Evolutionary conservation across 2,888 invertebrate genomes (phyloP).

Genomic region (Steinernema hermaphroditum): DNA sequence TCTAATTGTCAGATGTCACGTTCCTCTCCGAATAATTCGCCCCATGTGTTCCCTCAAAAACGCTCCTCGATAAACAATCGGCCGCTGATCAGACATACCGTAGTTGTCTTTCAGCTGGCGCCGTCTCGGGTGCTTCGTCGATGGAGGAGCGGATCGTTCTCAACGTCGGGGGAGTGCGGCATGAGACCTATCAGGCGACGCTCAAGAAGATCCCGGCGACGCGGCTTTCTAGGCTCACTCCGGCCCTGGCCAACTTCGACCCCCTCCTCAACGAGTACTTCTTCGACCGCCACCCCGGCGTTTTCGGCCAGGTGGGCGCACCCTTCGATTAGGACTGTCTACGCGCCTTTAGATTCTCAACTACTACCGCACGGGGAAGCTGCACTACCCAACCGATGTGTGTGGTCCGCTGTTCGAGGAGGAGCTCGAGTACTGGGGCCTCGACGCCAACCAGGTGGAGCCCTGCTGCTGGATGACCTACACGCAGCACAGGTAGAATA

Average conservation of each 20-base stretch:
- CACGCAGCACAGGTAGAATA: slow-evolving; percentile 73
- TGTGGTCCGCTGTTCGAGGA: slow-evolving; percentile 99
- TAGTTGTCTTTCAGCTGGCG: slow-evolving; percentile 35
- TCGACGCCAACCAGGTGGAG: slow-evolving; percentile 98
- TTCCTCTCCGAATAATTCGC: neutral
- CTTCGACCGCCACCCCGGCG: slow-evolving; percentile 80
- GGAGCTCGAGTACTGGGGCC: slow-evolving; percentile 95
- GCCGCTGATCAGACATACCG: neutral
- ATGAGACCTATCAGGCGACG: slow-evolving; percentile 75
- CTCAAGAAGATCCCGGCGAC: slow-evolving; percentile 87
- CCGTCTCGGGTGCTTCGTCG: slow-evolving; percentile 36
- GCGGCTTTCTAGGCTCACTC: slow-evolving; percentile 78
- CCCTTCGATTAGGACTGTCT: no score
- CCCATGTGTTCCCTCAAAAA: slow-evolving; percentile 1
- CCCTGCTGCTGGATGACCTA: slow-evolving; percentile 99
- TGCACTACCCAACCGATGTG: slow-evolving; percentile 98
- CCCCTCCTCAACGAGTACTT: slow-evolving; percentile 98
- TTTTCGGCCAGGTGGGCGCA: slow-evolving; percentile 69
- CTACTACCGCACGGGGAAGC: slow-evolving; percentile 77
- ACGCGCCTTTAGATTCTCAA: slow-evolving; percentile 81
- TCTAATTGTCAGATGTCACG: slow-evolving; percentile 19
- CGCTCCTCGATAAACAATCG: slow-evolving; percentile 14
- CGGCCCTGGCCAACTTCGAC: slow-evolving; percentile 97
- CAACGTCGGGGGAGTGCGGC: slow-evolving; percentile 93
- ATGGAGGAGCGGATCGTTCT: slow-evolving; percentile 81